Base-by-base conservation (phyloP, 2,113 vertebrate genomes). In the Gobiocypris rarus region DNA sequence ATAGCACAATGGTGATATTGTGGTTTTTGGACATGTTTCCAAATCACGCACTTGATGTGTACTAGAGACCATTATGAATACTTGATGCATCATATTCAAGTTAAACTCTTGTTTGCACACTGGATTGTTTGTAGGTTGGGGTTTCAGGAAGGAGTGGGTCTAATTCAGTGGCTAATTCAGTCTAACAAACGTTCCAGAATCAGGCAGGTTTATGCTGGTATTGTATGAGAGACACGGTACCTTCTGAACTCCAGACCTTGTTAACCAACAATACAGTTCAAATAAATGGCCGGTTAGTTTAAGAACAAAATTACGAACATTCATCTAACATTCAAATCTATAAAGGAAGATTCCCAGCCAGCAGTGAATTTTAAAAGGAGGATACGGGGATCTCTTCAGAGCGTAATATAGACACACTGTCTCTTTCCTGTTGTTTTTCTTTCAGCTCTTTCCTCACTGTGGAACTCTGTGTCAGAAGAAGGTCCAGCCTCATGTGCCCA, bases 351-450 rank as follows among this genome's bases (percentile, higher is more conserved):
- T n/a, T n/a, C n/a, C n/a, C n/a, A n/a, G n/a, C n/a, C n/a, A n/a
- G n/a, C n/a, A n/a, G n/a, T n/a, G n/a, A n/a, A n/a, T n/a, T n/a
- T n/a, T n/a, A n/a, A n/a, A n/a, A n/a, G n/a, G 14, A 38, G 34
- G 22, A 61, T 78, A 61, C 34, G 24, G 6, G 14, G 34, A 61
- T 61, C 75, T 78, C 75, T 59, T 77, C 75, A 61, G 75, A 59
- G 56, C 7, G 1, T 17, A 61, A 61, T 78, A 26, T 8, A 61
- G 56, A 78, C 75, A 43, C 31, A 17, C 6, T 15, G 54, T 43
- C 75, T 78, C 56, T 78, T 43, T 43, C 56, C 54, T 78, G 52
- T 58, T 59, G 54, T 34, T 28, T 75, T 34, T 63, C 59, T 75
- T 48, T 19, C 56, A 65, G 24, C 56, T 15, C 56, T 31, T 38